A percentile compares a stretch with the other conserved stretches of the same genome.
Evolutionary conservation across 2,113 vertebrate genomes (phyloP).

Genomic region (Gopherus flavomarginatus): DNA sequence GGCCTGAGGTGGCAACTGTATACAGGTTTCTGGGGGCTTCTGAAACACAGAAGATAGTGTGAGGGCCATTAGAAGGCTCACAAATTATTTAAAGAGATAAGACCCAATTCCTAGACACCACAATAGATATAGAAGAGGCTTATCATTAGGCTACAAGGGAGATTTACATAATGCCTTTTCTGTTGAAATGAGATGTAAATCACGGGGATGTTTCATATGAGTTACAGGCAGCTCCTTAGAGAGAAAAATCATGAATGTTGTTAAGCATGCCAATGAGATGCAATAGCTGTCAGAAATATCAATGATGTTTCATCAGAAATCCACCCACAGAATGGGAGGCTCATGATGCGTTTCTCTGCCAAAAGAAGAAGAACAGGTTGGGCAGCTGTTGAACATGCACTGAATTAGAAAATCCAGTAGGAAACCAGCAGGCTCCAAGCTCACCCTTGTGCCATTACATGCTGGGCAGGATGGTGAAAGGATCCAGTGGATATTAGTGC

Average conservation of each 20-base stretch:
- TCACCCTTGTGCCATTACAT: background rate
- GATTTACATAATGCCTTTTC: background rate
- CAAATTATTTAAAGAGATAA: background rate
- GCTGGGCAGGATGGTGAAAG: background rate
- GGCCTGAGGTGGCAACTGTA: background rate
- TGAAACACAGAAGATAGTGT: background rate
- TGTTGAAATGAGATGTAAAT: background rate
- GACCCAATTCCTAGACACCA: fast-evolving
- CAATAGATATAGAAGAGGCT: fast-evolving
- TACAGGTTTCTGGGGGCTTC: background rate
- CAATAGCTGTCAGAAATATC: background rate
- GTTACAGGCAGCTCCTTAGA: background rate
- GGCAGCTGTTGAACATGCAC: background rate
- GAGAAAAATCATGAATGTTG: background rate
- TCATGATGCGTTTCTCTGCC: background rate
- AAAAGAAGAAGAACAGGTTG: background rate
- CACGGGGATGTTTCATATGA: background rate
- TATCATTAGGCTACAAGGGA: background rate
- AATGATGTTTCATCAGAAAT: background rate
- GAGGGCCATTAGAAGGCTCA: background rate
- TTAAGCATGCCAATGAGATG: background rate
- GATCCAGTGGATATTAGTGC: background rate
- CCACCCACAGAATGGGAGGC: background rate
- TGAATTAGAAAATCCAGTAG: background rate
- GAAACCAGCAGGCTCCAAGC: background rate